Percentiles rank a stretch among this genome's conserved stretches.
Evolutionary conservation across 2,888 invertebrate genomes (phyloP).

Genomic region (Idaea biselata): DNA sequence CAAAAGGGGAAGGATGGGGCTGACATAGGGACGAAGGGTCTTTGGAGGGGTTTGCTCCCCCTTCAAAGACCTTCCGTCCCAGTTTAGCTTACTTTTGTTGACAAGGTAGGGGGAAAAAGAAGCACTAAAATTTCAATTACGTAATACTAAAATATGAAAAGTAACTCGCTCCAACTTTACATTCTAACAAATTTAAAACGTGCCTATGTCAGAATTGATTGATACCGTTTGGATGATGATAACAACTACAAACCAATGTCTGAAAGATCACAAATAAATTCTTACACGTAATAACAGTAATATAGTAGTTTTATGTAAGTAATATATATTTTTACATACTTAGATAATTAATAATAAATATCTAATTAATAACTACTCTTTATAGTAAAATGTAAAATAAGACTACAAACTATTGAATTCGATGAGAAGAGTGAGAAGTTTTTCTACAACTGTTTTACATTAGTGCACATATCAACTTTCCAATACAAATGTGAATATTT

Average conservation of each 20-base stretch:
- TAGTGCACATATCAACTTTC: not conserved
- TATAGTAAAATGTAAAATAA: not conserved
- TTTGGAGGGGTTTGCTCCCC: no score
- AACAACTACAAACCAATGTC: not conserved
- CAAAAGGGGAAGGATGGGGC: no score
- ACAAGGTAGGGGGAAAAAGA: no score
- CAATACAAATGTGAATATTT: not conserved
- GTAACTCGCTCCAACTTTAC: not conserved
- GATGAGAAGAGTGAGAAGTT: not conserved
- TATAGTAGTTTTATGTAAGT: not conserved
- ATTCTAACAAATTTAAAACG: not conserved
- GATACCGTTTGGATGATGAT: not conserved
- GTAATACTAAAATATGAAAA: not conserved
- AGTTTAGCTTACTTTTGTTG: no score
- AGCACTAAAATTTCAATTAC: no score
- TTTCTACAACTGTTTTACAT: not conserved
- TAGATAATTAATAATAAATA: not conserved
- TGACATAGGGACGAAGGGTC: no score
- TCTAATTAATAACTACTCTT: not conserved
- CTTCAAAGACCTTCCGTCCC: no score
- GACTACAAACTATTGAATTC: not conserved
- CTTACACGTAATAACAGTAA: not conserved
- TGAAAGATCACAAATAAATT: slow-evolving; percentile 2
- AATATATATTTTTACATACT: not conserved
- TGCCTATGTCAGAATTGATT: no score